phyloP scores from a whole-genome alignment of 2,113 vertebrate genomes.

The Dicaeum eximium region DNA sequence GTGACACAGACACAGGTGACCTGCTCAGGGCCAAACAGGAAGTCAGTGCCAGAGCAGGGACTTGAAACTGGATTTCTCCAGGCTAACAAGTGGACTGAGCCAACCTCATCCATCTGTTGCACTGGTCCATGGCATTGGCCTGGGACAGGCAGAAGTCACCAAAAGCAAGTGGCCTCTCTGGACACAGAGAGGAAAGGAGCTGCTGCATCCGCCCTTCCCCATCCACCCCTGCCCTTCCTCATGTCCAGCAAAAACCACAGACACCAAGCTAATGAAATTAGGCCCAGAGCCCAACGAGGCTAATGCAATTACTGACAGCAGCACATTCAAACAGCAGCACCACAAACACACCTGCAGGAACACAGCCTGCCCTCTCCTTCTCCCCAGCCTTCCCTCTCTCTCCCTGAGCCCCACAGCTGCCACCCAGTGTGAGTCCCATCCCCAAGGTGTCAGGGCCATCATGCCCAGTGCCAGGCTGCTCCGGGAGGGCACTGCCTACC shows the following conservation, averaged over 20 bases:
- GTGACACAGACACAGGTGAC: background rate
- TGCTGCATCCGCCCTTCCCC: background rate
- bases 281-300: background rate
- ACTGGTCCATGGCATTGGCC: background rate
- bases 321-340: background rate
- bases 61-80: background rate
- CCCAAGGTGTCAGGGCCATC: background rate
- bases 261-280: slow-evolving; percentile 61
- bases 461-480: background rate
- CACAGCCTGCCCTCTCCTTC: background rate
- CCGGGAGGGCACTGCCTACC: slow-evolving; percentile 34
- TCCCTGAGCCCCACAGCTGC: background rate
- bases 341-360: background rate
- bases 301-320: slow-evolving; percentile 51
- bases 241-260: slow-evolving; percentile 24
- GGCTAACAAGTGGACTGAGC: background rate
- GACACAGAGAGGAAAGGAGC: background rate
- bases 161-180: background rate
- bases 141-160: background rate
- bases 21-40: background rate
- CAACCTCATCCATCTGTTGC: background rate
- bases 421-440: background rate
- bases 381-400: background rate
- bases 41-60: background rate
- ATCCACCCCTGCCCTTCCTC: background rate